These are phyloP conservation scores for Rhinichthys klamathensis DNA, from an alignment of 2,113 vertebrate genomes.

Conservation along the genomic window DNA sequence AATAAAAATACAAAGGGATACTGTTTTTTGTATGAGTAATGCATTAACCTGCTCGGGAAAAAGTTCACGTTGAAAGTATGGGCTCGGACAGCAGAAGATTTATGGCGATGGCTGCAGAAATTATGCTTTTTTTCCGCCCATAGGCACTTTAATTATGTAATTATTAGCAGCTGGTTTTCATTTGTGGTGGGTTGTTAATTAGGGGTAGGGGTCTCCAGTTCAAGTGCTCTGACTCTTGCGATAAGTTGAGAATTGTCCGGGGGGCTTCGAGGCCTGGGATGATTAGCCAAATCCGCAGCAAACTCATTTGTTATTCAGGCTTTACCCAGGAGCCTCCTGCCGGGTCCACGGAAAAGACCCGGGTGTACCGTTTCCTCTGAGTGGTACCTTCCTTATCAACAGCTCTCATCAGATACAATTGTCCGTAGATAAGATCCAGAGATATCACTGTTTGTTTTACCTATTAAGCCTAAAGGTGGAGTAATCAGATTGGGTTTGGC, in stretches of 20 bases:
- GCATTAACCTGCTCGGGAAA: constrained; percentile 83
- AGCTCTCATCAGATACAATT: constrained; percentile 66
- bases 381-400: constrained; percentile 70
- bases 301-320: constrained; percentile 78
- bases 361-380: constrained; percentile 67
- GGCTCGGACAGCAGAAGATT: constrained; percentile 96
- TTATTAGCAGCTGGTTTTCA: constrained; percentile 96
- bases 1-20: constrained; percentile 89
- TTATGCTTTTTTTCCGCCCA: constrained; percentile 92
- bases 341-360: constrained; percentile 61
- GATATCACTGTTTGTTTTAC: constrained; percentile 67
- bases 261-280: constrained; percentile 64
- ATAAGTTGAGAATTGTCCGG: constrained; percentile 75
- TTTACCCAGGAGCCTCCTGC: constrained; percentile 70
- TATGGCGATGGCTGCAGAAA: constrained; percentile 94
- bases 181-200: constrained; percentile 89
- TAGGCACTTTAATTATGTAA: constrained; percentile 98
- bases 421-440: constrained; percentile 59
- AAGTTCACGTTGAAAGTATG: constrained; percentile 84
- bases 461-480: constrained; percentile 63
- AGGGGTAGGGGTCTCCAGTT: constrained; percentile 80
- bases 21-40: constrained; percentile 95
- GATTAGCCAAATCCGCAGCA: constrained; percentile 75
- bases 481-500: constrained; percentile 66
- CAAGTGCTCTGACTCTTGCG: constrained; percentile 74